Percentiles rank a stretch among this genome's conserved stretches.
These are phyloP conservation scores for Listronotus oregonensis DNA, from an alignment of 1,140 invertebrate species.

Conservation along the genomic window DNA sequence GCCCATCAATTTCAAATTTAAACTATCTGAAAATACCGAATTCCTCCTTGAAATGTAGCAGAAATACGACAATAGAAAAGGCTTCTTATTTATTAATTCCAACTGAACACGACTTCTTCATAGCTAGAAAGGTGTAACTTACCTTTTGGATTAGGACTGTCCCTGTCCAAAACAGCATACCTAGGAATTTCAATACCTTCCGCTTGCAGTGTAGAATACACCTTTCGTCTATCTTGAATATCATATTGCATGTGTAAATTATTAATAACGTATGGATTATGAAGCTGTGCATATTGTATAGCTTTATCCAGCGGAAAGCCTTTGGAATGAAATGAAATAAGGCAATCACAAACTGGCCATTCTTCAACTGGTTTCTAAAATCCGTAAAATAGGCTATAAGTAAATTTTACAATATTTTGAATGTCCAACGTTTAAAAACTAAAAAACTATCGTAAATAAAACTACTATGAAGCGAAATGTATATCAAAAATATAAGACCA, in stretches of 20 bases:
- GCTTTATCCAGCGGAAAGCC: conserved; percentile 98
- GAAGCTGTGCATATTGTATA: conserved; percentile 92
- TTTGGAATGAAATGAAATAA: conserved; percentile 98
- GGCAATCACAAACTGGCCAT: conserved; percentile 97
- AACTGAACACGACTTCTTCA: no score
- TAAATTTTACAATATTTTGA: conserved; percentile 9
- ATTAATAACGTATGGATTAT: conserved; percentile 97
- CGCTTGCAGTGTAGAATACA: conserved; percentile 91
- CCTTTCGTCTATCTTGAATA: conserved; percentile 92
- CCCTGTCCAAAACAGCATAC: conserved; percentile 95
- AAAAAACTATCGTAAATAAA: no score
- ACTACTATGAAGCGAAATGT: no score
- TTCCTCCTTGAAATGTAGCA: no score
- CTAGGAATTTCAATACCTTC: conserved; percentile 97
- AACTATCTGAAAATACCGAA: no score
- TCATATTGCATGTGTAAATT: conserved; percentile 99
- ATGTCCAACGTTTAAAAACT: no score
- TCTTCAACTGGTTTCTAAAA: conserved; percentile 89
- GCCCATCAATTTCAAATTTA: no score
- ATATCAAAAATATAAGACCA: no score
- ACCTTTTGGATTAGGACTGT: conserved; percentile 89
- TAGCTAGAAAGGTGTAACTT: conserved; percentile 43
- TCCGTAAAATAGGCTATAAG: no score
- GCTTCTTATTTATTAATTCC: no score
- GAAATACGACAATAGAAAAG: no score